Base-by-base conservation (phyloP, 2,113 vertebrate genomes). In the Mormyrus lacerda region DNA sequence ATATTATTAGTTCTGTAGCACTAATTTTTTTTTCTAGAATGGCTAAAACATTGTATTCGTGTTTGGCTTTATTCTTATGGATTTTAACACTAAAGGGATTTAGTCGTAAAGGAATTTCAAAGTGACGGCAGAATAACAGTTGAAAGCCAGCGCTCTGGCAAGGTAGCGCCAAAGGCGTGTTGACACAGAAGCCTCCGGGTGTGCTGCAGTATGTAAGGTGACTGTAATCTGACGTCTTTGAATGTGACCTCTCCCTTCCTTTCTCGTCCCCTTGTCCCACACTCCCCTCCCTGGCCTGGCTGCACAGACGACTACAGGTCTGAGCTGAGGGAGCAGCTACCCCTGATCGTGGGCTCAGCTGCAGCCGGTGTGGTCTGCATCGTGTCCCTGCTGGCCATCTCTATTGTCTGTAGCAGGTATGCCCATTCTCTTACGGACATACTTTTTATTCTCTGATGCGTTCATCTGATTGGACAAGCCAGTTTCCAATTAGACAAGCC, bases 341-440 rank as follows among this genome's bases (percentile, higher is more conserved):
- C 98, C 4, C 92, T 99, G 95, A 99, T 99, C 0, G 98, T 98
- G 0, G 98, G 98, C 9, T 99, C 98, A 0, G 98, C 97, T 0
- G 98, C 98, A 0, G 98, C 98, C 0, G 98, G 98, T 0, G 97
- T 99, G 27, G 98, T 99, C 92, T 99, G 99, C 89, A 97, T 99
- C 0, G 98, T 99, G 87, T 99, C 98, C 0, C 94, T 99, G 90
- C 97, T 99, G 91, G 98, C 98, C 83, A 98, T 99, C 93, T 98
- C 98, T 87, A 98, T 99, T 0, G 98, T 99, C 89, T 99, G 98
- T 94, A 99, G 98, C 97, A 99, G 98, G 98, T 99, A 76, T 92
- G 48, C 88, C 47, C 19, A 31, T 47, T 6, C 15, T 44, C 27
- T 47, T 10, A 88, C 51, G 19, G 76, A 35, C 61, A 47, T 45